Percentiles rank a stretch among this genome's conserved stretches.
Evolutionary conservation across 2,888 invertebrate genomes (phyloP).

Genomic region (Gonocerus acuteangulatus): DNA sequence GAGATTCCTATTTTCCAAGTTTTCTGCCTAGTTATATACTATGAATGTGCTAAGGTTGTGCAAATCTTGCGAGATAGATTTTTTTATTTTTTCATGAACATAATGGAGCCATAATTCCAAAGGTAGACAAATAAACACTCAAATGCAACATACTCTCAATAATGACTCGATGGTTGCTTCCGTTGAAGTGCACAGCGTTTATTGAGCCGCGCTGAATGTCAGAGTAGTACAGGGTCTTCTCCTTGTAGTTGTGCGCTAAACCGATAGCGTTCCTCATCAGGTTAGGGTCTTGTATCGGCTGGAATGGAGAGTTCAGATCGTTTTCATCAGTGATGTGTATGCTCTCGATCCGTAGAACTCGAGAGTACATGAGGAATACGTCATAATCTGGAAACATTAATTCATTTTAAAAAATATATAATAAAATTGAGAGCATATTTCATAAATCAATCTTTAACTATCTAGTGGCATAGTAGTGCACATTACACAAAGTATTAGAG

Average conservation of each 20-base stretch:
- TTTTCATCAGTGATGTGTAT: conserved; percentile 63
- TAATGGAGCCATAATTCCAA: too few relatives aligned
- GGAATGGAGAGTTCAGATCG: conserved; percentile 67
- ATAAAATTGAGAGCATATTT: too few relatives aligned
- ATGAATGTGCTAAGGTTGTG: too few relatives aligned
- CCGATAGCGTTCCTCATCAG: conserved; percentile 80
- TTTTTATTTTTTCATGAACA: too few relatives aligned
- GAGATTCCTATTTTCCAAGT: too few relatives aligned
- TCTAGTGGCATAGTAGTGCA: too few relatives aligned
- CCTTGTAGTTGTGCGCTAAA: conserved; percentile 68
- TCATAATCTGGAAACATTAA: conserved; percentile 47
- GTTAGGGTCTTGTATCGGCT: conserved; percentile 61
- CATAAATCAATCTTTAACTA: too few relatives aligned
- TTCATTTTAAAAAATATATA: not conserved
- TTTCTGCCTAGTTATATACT: too few relatives aligned
- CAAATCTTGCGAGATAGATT: too few relatives aligned
- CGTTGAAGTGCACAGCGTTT: conserved; percentile 73
- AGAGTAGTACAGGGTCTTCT: conserved; percentile 69
- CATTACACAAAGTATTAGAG: too few relatives aligned
- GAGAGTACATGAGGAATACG: conserved; percentile 75
- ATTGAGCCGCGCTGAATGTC: conserved; percentile 82
- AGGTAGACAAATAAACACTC: too few relatives aligned
- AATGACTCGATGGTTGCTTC: conserved; percentile 60
- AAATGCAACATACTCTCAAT: conserved; percentile 57
- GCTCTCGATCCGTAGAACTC: conserved; percentile 72